These are phyloP conservation scores for Amphipyra tragopoginis DNA, from an alignment of 2,888 invertebrate species.

Conservation along the genomic window DNA sequence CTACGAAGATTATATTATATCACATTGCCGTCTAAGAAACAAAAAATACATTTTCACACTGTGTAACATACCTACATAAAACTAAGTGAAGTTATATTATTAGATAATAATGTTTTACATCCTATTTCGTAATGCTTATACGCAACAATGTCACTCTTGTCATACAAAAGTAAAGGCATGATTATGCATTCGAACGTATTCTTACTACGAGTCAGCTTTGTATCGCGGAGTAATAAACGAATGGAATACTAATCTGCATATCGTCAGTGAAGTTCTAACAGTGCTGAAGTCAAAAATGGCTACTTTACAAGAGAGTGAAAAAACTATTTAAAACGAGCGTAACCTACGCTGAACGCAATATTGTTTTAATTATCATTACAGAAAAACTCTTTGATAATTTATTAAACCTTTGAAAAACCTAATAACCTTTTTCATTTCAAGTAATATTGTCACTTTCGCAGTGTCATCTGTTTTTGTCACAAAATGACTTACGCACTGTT, in stretches of 20 bases:
- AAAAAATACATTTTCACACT: conserved; percentile 5
- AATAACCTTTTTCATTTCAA: too few species aligned
- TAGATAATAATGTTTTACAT: conserved; percentile 6
- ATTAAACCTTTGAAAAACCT: too few species aligned
- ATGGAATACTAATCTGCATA: conserved; percentile 7
- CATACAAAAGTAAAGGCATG: conserved; percentile 36
- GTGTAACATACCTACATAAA: conserved; percentile 22
- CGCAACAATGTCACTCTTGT: conserved; percentile 25
- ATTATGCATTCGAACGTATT: conserved; percentile 46
- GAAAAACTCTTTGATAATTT: too few species aligned
- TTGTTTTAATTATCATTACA: too few species aligned
- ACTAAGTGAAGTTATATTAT: conserved; percentile 16
- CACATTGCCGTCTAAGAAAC: conserved; percentile 24
- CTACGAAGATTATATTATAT: conserved; percentile 18
- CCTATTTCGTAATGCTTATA: conserved; percentile 5
- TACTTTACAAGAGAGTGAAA: too few species aligned
- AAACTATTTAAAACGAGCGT: too few species aligned
- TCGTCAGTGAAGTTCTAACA: too few species aligned
- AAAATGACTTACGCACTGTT: too few species aligned
- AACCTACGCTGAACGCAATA: too few species aligned
- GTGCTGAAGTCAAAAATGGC: too few species aligned
- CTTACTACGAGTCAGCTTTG: conserved; percentile 9
- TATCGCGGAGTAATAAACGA: conserved; percentile 16
- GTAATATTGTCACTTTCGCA: too few species aligned
- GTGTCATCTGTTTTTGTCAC: too few species aligned